phyloP scores from a whole-genome alignment of 1,140 invertebrate genomes.

The Subanguina moxae region DNA sequence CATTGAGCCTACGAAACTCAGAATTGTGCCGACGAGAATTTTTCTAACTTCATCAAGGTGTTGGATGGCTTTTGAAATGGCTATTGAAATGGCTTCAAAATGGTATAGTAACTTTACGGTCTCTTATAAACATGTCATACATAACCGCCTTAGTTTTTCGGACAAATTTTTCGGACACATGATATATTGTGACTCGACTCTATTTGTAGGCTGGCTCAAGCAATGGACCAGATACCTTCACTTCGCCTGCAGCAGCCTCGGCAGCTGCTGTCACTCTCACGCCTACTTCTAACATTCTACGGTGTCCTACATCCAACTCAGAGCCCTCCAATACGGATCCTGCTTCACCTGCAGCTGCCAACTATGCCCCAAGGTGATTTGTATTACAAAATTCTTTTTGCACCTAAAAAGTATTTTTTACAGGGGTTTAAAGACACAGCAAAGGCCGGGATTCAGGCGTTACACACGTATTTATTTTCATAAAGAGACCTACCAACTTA shows the following conservation, averaged over 20 bases:
- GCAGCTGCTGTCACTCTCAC: neutral
- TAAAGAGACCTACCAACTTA: too few species aligned
- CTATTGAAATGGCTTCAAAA: too few species aligned
- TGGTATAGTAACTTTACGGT: too few species aligned
- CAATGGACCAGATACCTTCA: neutral
- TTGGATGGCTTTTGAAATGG: too few species aligned
- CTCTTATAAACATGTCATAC: too few species aligned
- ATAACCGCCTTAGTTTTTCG: too few species aligned
- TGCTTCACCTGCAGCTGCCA: neutral
- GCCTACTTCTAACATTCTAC: conserved; percentile 17
- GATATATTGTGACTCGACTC: neutral
- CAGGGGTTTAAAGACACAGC: conserved; percentile 37
- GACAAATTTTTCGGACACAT: too few species aligned
- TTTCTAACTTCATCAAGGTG: too few species aligned
- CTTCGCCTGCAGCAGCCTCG: conserved; percentile 4
- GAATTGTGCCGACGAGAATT: neutral
- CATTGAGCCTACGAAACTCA: too few species aligned
- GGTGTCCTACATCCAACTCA: neutral
- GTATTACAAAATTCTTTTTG: neutral
- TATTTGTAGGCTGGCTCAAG: conserved; percentile 2
- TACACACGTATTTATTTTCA: conserved; percentile 38
- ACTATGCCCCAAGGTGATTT: neutral
- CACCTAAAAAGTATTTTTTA: neutral
- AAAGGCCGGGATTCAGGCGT: conserved; percentile 51
- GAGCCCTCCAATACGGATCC: neutral